Percentiles rank a stretch among this genome's conserved stretches.
Conservation (phyloP, 2,797 vertebrate species). For the Lepilemur septentrionalis region DNA sequence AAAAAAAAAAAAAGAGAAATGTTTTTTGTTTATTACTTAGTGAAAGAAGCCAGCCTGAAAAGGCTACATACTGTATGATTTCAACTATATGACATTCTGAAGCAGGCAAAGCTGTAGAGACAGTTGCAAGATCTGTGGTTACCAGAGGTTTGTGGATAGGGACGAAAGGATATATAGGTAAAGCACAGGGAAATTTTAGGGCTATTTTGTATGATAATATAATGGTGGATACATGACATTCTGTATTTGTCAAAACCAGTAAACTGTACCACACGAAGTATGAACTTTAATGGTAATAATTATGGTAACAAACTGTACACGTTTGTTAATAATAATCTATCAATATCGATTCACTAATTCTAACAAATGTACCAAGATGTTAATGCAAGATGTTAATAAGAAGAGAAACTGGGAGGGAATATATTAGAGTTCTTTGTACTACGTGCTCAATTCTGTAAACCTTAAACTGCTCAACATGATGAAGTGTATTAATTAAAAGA, state of each 20-base stretch:
- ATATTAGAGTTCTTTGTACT: accelerated
- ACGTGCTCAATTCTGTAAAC: not conserved
- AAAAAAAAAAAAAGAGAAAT: too few species aligned
- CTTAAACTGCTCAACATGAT: not conserved
- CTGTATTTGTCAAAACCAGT: not conserved
- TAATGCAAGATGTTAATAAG: not conserved
- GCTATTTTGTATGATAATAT: not conserved
- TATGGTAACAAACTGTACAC: not conserved
- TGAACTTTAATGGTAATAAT: too few species aligned
- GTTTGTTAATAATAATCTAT: not conserved
- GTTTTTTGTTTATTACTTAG: not conserved
- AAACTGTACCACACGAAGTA: not conserved
- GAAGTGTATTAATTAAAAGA: not conserved
- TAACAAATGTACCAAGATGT: not conserved
- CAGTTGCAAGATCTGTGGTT: not conserved
- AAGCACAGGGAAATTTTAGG: not conserved
- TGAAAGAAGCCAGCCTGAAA: not conserved
- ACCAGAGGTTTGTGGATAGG: not conserved
- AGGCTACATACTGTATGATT: not conserved
- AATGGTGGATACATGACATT: not conserved
- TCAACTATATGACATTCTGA: too few species aligned
- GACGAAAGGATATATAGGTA: not conserved
- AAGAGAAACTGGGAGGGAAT: not conserved
- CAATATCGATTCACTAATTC: not conserved
- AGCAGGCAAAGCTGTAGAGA: not conserved